Evolutionary conservation across 2,113 vertebrate genomes (phyloP).

Genomic region (Scomber colias): DNA sequence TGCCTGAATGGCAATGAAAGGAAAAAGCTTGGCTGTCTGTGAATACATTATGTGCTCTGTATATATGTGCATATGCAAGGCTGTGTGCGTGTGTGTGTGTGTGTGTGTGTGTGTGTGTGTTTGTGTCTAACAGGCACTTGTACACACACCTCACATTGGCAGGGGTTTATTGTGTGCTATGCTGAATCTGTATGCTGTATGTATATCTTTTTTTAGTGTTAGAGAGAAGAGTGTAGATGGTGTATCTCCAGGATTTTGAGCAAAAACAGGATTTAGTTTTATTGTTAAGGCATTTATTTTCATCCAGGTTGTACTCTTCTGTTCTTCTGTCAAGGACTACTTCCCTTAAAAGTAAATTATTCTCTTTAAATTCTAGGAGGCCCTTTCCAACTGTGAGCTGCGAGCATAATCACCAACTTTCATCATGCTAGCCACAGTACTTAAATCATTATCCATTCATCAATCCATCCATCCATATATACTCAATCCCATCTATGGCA

Average conservation of each 20-base stretch:
- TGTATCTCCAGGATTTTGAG: too few relatives aligned
- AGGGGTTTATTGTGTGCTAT: slow-evolving; percentile 52
- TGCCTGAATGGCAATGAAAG: slow-evolving; percentile 59
- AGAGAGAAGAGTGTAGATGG: too few relatives aligned
- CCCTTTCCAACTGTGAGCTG: background rate
- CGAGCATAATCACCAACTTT: background rate
- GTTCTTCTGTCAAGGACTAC: background rate
- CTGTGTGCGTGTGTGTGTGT: too few relatives aligned
- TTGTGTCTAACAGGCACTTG: slow-evolving; percentile 7
- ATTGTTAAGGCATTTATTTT: background rate
- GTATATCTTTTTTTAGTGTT: too few relatives aligned
- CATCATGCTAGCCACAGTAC: background rate
- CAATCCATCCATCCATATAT: background rate
- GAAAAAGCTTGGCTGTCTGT: slow-evolving; percentile 31
- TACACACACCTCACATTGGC: slow-evolving; percentile 30
- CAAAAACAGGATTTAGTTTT: too few relatives aligned
- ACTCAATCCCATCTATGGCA: background rate
- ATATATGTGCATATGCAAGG: background rate
- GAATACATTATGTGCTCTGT: slow-evolving; percentile 46
- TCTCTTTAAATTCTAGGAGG: background rate
- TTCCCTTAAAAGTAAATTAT: background rate
- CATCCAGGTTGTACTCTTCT: background rate
- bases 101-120: background rate
- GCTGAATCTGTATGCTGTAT: background rate
- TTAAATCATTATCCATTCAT: background rate